Percentiles rank a stretch among this genome's conserved stretches.
Conservation (phyloP, 30 jellyfish, hydroid and myxozoan genomes). For the Nemopilema nomurai region DNA sequence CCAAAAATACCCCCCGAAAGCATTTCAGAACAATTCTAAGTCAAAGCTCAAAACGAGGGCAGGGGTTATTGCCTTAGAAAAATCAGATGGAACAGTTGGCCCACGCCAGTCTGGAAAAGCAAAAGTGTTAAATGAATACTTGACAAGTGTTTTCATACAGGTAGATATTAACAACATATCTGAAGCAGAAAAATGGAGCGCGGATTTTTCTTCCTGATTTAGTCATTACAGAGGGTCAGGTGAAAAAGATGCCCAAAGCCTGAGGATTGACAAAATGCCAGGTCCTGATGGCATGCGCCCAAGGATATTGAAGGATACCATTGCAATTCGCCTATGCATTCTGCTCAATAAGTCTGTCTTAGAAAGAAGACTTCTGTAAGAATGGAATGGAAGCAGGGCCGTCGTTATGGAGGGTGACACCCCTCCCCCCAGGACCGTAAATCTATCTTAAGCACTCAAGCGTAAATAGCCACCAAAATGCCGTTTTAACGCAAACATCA, state of each 20-base stretch:
- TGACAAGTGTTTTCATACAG: constrained; percentile 32
- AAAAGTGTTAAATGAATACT: constrained; percentile 16
- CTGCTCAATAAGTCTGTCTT: constrained; percentile 28
- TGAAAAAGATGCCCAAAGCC: constrained; percentile 37
- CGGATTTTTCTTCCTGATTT: constrained; percentile 8
- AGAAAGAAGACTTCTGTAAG: constrained; percentile 33
- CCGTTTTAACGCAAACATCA: neutral
- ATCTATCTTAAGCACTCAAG: too few species aligned
- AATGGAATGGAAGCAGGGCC: too few species aligned
- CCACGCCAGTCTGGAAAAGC: too few species aligned
- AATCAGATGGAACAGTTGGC: constrained; percentile 7
- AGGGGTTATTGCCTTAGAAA: neutral
- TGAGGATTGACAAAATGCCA: constrained; percentile 15
- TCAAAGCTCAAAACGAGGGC: neutral
- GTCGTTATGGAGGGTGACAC: too few species aligned
- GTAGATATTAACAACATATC: constrained; percentile 16
- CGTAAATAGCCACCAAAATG: neutral
- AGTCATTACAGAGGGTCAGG: neutral
- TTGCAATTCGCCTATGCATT: constrained; percentile 21
- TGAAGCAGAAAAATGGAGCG: constrained; percentile 10
- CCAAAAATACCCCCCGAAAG: too few species aligned
- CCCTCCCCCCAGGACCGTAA: too few species aligned
- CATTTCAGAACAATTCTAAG: too few species aligned
- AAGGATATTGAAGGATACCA: constrained; percentile 21
- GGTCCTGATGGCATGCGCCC: constrained; percentile 37